Percentiles rank a stretch among this genome's conserved stretches.
Evolutionary conservation across 2,113 vertebrate species (phyloP).

Genomic region (Melanocharis versteri): DNA sequence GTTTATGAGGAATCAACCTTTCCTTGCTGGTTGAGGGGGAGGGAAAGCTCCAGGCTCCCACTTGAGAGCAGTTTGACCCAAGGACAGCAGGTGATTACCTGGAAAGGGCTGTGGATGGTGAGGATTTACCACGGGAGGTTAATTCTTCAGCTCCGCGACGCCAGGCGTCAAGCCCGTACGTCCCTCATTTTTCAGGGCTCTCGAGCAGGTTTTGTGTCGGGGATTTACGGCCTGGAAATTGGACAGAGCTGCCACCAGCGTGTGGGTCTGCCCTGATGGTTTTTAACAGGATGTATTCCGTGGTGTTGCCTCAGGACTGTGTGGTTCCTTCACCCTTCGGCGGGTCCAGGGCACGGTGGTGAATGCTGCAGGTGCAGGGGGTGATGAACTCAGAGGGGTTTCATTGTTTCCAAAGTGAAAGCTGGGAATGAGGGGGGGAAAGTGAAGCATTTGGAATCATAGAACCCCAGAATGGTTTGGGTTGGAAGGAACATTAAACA

Average conservation of each 20-base stretch:
- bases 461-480: not conserved
- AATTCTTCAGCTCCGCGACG: not conserved
- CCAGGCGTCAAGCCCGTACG: not conserved
- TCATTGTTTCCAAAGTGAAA: not conserved
- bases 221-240: not conserved
- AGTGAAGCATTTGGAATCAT: not conserved
- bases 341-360: rapidly evolving
- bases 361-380: rapidly evolving
- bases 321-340: rapidly evolving
- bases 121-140: conserved; percentile 18
- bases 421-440: not conserved
- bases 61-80: conserved; percentile 27
- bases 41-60: not conserved
- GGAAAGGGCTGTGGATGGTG: not conserved
- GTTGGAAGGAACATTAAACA: not conserved
- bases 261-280: not conserved
- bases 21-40: conserved; percentile 15
- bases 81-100: conserved; percentile 31
- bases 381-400: rapidly evolving
- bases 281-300: not conserved
- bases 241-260: not conserved
- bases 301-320: rapidly evolving
- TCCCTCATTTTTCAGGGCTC: not conserved
- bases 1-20: not conserved
- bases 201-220: not conserved